phyloP scores from a whole-genome alignment of 2,888 invertebrate species.

The Synanthedon formicaeformis region DNA sequence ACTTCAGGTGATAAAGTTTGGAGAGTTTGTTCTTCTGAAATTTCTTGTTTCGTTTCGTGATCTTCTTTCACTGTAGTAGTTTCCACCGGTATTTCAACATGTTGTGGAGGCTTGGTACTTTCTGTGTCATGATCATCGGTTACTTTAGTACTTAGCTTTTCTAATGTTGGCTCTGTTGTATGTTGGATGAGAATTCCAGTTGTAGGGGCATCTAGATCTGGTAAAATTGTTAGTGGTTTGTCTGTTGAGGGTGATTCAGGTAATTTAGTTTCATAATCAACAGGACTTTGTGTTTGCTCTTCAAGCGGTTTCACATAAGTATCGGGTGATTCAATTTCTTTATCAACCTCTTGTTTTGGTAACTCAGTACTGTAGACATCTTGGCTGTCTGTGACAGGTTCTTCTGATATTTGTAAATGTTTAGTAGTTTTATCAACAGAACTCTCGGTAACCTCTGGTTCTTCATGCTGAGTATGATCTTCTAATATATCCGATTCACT shows the following conservation, averaged over 20 bases:
- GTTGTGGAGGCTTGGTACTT: neutral
- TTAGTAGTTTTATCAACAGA: neutral
- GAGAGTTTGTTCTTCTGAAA: neutral
- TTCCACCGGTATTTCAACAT: neutral
- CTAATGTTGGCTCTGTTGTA: neutral
- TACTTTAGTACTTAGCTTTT: neutral
- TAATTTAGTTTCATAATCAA: neutral
- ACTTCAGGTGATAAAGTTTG: neutral
- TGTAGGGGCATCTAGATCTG: neutral
- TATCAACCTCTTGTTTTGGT: neutral
- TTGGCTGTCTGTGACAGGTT: neutral
- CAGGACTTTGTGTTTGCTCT: no score
- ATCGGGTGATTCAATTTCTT: conserved; percentile 1
- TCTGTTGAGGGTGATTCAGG: neutral
- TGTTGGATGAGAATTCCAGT: neutral
- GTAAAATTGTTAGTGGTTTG: neutral
- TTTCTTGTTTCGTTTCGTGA: no score
- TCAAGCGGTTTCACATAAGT: neutral
- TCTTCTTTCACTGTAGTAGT: neutral
- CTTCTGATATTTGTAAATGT: neutral
- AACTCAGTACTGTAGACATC: neutral
- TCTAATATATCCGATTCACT: neutral
- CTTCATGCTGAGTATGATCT: neutral
- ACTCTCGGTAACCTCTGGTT: neutral
- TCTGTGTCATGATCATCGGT: neutral